Conservation (phyloP, 2,888 invertebrate genomes). For the Troides helena region DNA sequence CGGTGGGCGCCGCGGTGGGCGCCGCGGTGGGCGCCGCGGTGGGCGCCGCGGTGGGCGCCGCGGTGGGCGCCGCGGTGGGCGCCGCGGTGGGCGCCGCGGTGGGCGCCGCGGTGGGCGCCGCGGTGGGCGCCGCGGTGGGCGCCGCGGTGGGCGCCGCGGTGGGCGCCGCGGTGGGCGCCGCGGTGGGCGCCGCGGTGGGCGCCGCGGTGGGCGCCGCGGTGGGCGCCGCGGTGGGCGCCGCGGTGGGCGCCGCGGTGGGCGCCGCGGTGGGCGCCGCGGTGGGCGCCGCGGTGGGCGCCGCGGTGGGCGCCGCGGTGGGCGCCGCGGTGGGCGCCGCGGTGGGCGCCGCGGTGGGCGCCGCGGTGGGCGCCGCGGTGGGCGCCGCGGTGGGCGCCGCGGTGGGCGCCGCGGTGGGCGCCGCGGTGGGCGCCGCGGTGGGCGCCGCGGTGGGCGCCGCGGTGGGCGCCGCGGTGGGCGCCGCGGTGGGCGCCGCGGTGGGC, state of each 20-base stretch:
- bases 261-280: constrained; percentile 34
- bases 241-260: constrained; percentile 6
- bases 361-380: constrained; percentile 29
- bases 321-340: too few relatives aligned
- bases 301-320: constrained; percentile 36
- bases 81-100: too few relatives aligned
- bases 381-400: too few relatives aligned
- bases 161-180: constrained; percentile 36
- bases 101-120: constrained; percentile 29
- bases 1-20: constrained; percentile 6
- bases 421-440: too few relatives aligned
- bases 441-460: constrained; percentile 31
- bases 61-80: constrained; percentile 36
- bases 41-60: too few relatives aligned
- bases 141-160: too few relatives aligned
- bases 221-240: constrained; percentile 28
- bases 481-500: constrained; percentile 6
- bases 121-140: constrained; percentile 29
- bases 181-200: too few relatives aligned
- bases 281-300: too few relatives aligned
- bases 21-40: constrained; percentile 34
- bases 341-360: constrained; percentile 29
- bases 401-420: constrained; percentile 36
- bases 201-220: constrained; percentile 31
- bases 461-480: constrained; percentile 28